Evolutionary conservation across 2,888 invertebrate genomes (phyloP), one percentile per base, ranked within the genome.

Genomic region (Eupithecia vulgata): DNA sequence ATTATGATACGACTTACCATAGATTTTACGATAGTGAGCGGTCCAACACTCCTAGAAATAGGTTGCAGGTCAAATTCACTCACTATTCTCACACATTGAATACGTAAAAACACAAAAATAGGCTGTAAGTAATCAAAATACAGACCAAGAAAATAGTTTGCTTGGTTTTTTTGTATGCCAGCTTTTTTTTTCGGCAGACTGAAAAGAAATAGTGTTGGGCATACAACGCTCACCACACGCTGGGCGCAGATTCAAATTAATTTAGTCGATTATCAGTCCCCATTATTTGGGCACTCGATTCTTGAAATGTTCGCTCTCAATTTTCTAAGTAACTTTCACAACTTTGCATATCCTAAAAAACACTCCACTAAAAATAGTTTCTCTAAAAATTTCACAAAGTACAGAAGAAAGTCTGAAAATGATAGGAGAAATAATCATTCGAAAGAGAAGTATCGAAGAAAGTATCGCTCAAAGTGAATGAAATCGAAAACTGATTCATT

Each of bases 1-100:
- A 34, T 71, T 80, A 77, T 80, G 79, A 69, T 34, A 12, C 1
- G 7, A 77, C 82, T 83, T 84, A 87, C 86, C 83, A 72, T 68
- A 72, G 74, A 48, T 77, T 78, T 80, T 76, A 76, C 76, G 61
- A 10, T 25, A 62, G 15, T 65, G 6, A 67, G 42, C 62, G 42
- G 72, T 59, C 17, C 66, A 4, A 15, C n/a, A 37, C 17, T 12
- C 10, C 48, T 17, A 59, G 3, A 68, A 67, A 34, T 61, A 67
- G 10, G 34, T 67, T 70, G 48, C 2, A 52, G 30, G 71, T 68
- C 21, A 35, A 67, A 67, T 61, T 71, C 34, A 70, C 52, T 34
- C 35, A 71, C 40, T 66, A 70, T 74, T 77, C 72, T 78, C 76
- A 76, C 76, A 75, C 74, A 80, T 72, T 68, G 21, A 52, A 67